Base-by-base conservation (phyloP, 2,113 vertebrate genomes). In the Caracal caracal region DNA sequence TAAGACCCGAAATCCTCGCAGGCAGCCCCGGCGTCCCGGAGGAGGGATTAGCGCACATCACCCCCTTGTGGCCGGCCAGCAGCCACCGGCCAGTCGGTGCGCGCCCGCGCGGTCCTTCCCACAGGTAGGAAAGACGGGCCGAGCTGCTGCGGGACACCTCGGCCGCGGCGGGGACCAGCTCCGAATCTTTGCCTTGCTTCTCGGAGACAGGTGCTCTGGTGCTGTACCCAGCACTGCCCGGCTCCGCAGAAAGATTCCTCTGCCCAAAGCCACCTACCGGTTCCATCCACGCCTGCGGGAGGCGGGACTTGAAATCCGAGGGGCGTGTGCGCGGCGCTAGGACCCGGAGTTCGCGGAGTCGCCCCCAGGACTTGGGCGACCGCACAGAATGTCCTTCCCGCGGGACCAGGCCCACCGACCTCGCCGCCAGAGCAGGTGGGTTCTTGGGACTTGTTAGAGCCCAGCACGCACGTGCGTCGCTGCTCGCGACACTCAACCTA, bases 1-100 rank as follows among this genome's bases (percentile, higher is more conserved):
- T 2, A 8, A 37, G 56, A 33, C 40, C 19, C 33, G 1, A 24
- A 0, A 33, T 33, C 7, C 9, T 37, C 5, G 1, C 30, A 0
- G 11, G 59, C 66, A 5, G 37, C 30, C 3, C 0, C 0, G 9
- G 71, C 37, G 16, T 65, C 73, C 33, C 0, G 2, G 33, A 83
- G 40, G 24, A 92, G 78, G 66, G 43, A 17, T 24, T 35, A 63
- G 73, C 40, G 30, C 19, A 37, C 89, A 95, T 35, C 83, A 22
- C 90, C 94, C 92, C 37, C 97, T 96, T 35, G 94, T 63, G 97
- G 87, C 63, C 1, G 1, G 1, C 0, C 0, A 16, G 63, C 59
- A 56, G 20, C 35, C 78, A 20, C 5, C 35, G 19, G 68, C 61
- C 13, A 6, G 20, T 37, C 4, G 53, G 16, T 3, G 73, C 71